Conservation (phyloP, 2,113 vertebrate species). For the Xenopus tropicalis region DNA sequence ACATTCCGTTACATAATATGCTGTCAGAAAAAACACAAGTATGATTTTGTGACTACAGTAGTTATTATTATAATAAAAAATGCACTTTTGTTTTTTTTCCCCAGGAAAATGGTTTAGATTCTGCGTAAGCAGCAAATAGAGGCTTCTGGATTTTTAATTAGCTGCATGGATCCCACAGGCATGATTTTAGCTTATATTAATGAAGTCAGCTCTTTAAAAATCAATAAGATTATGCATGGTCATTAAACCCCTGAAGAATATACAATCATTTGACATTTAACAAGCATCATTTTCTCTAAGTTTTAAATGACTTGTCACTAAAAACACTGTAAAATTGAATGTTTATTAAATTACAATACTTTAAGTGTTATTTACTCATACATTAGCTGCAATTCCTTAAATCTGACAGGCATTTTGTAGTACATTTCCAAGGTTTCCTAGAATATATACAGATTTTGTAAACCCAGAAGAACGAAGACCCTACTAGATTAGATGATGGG, state of each 20-base stretch:
- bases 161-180: conserved; percentile 5
- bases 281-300: background rate
- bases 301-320: background rate
- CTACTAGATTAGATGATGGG: too few species aligned
- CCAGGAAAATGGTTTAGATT: background rate
- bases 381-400: too few species aligned
- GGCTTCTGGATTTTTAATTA: conserved; percentile 9
- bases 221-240: conserved; percentile 8
- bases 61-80: background rate
- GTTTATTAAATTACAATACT: too few species aligned
- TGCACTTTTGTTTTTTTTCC: too few species aligned
- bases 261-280: background rate
- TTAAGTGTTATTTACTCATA: too few species aligned
- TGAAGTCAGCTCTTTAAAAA: conserved; percentile 7
- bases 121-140: background rate
- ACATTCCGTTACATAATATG: background rate
- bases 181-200: conserved; percentile 7
- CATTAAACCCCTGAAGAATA: conserved; percentile 5
- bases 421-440: too few species aligned
- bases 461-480: too few species aligned
- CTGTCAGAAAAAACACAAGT: background rate
- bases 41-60: background rate
- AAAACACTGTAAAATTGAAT: too few species aligned
- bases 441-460: too few species aligned
- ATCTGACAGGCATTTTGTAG: too few species aligned